Percentiles rank a stretch among this genome's conserved stretches.
Evolutionary conservation across 2,797 vertebrate species (phyloP).

Genomic region (Mycteria americana): DNA sequence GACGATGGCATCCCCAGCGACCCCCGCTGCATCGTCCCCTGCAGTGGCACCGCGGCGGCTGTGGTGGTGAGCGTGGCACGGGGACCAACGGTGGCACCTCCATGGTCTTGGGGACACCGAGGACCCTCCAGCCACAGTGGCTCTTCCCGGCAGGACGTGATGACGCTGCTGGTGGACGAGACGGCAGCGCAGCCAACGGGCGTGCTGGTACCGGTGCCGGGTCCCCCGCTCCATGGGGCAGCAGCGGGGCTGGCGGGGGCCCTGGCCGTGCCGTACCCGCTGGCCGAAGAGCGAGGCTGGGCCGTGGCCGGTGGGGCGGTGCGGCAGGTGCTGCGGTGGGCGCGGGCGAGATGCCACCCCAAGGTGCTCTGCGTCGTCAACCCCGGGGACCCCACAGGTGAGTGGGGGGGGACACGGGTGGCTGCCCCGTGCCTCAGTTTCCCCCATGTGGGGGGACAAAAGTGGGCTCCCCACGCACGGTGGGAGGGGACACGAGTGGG

Average conservation of each 20-base stretch:
- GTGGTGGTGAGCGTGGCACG: background rate
- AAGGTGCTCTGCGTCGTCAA: conserved; percentile 87
- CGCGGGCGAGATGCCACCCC: conserved; percentile 75
- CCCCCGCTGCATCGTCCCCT: background rate
- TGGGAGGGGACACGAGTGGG: no score
- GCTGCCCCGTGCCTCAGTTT: background rate
- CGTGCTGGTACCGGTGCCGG: background rate
- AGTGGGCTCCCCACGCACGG: no score
- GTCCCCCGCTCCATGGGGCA: background rate
- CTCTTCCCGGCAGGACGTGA: background rate
- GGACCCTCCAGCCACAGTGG: background rate
- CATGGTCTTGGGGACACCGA: no score
- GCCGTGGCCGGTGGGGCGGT: background rate
- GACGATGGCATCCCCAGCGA: background rate
- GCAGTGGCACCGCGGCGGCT: background rate
- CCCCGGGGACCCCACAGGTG: conserved; percentile 85
- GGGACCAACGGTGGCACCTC: background rate
- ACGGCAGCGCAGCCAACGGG: no score
- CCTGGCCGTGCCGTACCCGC: background rate
- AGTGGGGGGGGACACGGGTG: background rate
- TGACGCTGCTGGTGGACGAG: no score
- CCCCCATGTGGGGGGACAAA: background rate
- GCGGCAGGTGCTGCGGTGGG: conserved; percentile 46
- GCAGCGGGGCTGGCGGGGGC: background rate
- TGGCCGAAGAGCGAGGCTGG: background rate